Percentiles rank a stretch among this genome's conserved stretches.
These are phyloP conservation scores for Scomber scombrus DNA, from an alignment of 2,113 vertebrate genomes.

Conservation along the genomic window DNA sequence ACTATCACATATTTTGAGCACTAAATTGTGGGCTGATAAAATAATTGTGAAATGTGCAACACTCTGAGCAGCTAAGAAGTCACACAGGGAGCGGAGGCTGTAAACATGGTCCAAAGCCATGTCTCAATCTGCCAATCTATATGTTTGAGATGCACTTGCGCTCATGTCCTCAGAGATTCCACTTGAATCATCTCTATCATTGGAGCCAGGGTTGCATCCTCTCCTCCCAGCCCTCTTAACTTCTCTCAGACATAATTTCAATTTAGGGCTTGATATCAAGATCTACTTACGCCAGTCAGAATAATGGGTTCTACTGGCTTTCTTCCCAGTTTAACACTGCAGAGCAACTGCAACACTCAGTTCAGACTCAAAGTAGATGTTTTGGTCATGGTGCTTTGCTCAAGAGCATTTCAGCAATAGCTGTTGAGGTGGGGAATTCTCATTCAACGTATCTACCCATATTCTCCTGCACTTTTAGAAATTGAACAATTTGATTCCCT, in stretches of 20 bases:
- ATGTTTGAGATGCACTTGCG: conserved; percentile 11
- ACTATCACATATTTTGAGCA: conserved; percentile 1
- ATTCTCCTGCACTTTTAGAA: conserved; percentile 38
- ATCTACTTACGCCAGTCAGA: conserved; percentile 14
- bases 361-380: not conserved
- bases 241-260: conserved; percentile 30
- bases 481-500: conserved; percentile 42
- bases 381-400: conserved; percentile 7
- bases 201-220: not conserved
- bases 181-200: not conserved
- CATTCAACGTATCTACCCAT: conserved; percentile 25
- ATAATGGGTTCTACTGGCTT: conserved; percentile 27
- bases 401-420: not conserved
- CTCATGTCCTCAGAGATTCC: conserved; percentile 25
- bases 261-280: not conserved
- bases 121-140: not conserved
- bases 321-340: conserved; percentile 13
- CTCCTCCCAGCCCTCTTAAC: not conserved
- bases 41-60: conserved; percentile 13
- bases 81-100: conserved; percentile 31
- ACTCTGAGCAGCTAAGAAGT: conserved; percentile 25
- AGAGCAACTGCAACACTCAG: not conserved
- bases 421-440: not conserved
- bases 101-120: conserved; percentile 24
- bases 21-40: conserved; percentile 13